phyloP scores from a whole-genome alignment of 2,113 vertebrate species.

The Centropus unirufus region DNA sequence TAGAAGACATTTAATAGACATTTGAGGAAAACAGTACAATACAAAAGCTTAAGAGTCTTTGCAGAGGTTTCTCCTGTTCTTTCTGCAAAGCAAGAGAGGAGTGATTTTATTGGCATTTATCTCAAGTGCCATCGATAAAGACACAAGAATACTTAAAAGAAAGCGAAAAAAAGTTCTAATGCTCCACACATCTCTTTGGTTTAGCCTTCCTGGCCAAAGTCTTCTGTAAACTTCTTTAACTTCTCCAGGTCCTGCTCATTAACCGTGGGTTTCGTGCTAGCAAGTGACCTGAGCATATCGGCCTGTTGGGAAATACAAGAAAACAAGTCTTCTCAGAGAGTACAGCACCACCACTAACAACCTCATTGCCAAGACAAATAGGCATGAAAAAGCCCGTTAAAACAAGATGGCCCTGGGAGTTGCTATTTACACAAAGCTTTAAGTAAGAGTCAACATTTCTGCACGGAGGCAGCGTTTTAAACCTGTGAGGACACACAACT shows the following conservation, averaged over 20 bases:
- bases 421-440: background rate
- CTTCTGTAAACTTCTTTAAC: slow-evolving; percentile 97
- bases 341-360: background rate
- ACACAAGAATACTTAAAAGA: slow-evolving; percentile 51
- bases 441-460: background rate
- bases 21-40: slow-evolving; percentile 66
- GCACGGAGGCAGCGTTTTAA: background rate
- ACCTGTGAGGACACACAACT: background rate
- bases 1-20: slow-evolving; percentile 67
- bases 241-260: slow-evolving; percentile 95
- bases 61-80: slow-evolving; percentile 49
- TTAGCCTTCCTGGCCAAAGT: slow-evolving; percentile 98
- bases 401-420: background rate
- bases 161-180: slow-evolving; percentile 19
- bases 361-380: background rate
- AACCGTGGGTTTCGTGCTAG: slow-evolving; percentile 93
- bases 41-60: slow-evolving; percentile 57
- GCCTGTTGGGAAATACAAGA: slow-evolving; percentile 67
- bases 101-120: slow-evolving; percentile 66
- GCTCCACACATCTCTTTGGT: slow-evolving; percentile 25
- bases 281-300: slow-evolving; percentile 89
- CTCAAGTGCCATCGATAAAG: slow-evolving; percentile 60
- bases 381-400: background rate
- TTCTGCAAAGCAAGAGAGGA: slow-evolving; percentile 53
- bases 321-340: background rate